Evolutionary conservation across 2,113 vertebrate species (phyloP), one percentile per base, ranked within the genome.

Genomic region (Prunella himalayana): DNA sequence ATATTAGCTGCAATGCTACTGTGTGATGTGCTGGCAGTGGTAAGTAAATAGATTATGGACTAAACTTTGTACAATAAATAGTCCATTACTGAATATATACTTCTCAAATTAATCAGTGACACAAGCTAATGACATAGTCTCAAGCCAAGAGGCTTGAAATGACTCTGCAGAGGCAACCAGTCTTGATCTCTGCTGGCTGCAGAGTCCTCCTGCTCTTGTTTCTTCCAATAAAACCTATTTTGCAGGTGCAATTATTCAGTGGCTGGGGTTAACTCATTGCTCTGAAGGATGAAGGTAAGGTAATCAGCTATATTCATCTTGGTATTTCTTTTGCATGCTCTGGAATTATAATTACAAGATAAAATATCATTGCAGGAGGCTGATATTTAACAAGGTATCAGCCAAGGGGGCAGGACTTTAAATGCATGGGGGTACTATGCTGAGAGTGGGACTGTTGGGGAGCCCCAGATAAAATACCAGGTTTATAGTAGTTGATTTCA

Each of bases 221-320:
- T 94, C 69, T 90, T 81, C 66, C 92, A 88, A 75, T 70, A 77
- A 93, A 63, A 82, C 54, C 24, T 82, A 18, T 81, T 95, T 94
- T 96, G 50, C 56, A 89, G 80, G 69, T 73, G 54, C 61, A 86
- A 77, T 92, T 97, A 91, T 91, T 97, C 84, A 92, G 68, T 49
- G 76, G 75, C 69, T 96, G 87, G 37, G 33, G 53, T 95, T 50
- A 88, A 84, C 37, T 82, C 69, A 70, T 7, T 39, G 85, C 69
- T 96, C 85, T 94, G 81, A 97, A 95, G 80, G 90, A 95, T 88
- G 88, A 94, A 96, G 76, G 78, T 54, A 91, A 95, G 85, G 78
- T 96, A 97, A 97, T 93, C 13, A n/a, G 47, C 53, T 61, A 45
- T 86, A 96, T 97, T 97, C 54, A 95, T 97, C 94, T 96, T 78